Conservation (phyloP, 2,888 invertebrate genomes). For the Athalia circularis region DNA sequence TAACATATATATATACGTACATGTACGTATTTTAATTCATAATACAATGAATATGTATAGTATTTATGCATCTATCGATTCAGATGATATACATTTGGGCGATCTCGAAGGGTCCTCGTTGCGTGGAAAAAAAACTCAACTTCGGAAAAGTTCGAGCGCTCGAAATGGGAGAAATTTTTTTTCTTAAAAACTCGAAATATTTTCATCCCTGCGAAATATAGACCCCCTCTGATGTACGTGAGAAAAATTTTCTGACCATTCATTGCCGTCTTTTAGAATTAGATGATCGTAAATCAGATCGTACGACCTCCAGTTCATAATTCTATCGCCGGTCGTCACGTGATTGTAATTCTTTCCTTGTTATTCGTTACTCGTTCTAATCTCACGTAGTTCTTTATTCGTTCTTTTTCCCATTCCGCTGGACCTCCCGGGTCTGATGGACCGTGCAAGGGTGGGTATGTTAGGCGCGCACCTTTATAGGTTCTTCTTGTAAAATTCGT, state of each 20-base stretch:
- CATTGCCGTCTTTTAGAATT: too few relatives aligned
- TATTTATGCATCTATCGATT: background rate
- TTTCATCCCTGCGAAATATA: too few relatives aligned
- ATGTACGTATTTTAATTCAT: slow-evolving; percentile 10
- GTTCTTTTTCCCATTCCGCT: background rate
- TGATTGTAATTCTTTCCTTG: slow-evolving; percentile 3
- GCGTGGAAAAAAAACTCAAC: background rate
- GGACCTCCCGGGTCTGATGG: background rate
- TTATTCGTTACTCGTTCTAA: slow-evolving; percentile 14
- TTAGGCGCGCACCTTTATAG: slow-evolving; percentile 8
- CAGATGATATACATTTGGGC: background rate
- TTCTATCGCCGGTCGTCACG: background rate
- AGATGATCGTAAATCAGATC: background rate
- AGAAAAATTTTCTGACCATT: too few relatives aligned
- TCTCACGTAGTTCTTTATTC: background rate
- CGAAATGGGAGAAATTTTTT: too few relatives aligned
- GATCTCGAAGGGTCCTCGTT: background rate
- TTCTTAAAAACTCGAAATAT: too few relatives aligned
- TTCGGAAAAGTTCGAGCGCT: too few relatives aligned
- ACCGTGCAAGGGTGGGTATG: slow-evolving; percentile 6
- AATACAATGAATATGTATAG: background rate
- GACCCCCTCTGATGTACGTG: too few relatives aligned
- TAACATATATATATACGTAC: slow-evolving; percentile 1
- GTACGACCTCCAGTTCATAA: background rate
- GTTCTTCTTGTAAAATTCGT: slow-evolving; percentile 30